Conservation (phyloP, 2,113 vertebrate species). For the Ornithorhynchus anatinus region DNA sequence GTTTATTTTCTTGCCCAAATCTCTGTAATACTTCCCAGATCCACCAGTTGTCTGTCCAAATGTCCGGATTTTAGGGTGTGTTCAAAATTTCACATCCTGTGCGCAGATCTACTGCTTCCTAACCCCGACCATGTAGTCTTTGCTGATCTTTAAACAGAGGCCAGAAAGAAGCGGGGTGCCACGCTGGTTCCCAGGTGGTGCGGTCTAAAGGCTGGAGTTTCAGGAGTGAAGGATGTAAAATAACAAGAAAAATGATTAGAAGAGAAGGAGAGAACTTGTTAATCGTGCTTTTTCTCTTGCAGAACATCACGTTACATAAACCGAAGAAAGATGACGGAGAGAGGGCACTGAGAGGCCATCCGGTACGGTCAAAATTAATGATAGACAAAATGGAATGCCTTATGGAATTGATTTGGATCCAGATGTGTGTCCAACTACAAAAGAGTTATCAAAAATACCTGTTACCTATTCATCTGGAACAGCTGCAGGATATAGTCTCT, state of each 20-base stretch:
- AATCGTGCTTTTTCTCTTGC: conserved; percentile 10
- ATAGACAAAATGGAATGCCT: background rate
- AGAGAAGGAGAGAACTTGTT: conserved; percentile 16
- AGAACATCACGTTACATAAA: background rate
- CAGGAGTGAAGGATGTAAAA: conserved; percentile 15
- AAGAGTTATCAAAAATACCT: background rate
- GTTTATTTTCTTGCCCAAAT: conserved; percentile 28
- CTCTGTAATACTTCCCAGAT: conserved; percentile 37
- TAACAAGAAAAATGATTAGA: conserved; percentile 19
- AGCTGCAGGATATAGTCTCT: background rate
- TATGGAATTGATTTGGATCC: background rate
- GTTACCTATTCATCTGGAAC: background rate
- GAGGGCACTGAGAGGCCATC: background rate
- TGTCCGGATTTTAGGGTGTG: conserved; percentile 22
- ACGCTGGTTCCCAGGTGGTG: conserved; percentile 17
- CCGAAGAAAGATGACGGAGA: background rate
- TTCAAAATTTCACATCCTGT: conserved; percentile 39
- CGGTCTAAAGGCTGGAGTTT: conserved; percentile 1
- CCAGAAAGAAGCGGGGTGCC: conserved; percentile 24
- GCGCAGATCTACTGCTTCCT: conserved; percentile 38
- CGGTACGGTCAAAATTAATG: background rate
- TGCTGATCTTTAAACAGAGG: conserved; percentile 43
- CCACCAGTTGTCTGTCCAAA: conserved; percentile 10
- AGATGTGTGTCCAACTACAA: background rate
- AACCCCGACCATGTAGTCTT: conserved; percentile 10